Evolutionary conservation across 2,113 vertebrate genomes (phyloP), one percentile per base, ranked within the genome.

Genomic region (Hyaena hyaena): DNA sequence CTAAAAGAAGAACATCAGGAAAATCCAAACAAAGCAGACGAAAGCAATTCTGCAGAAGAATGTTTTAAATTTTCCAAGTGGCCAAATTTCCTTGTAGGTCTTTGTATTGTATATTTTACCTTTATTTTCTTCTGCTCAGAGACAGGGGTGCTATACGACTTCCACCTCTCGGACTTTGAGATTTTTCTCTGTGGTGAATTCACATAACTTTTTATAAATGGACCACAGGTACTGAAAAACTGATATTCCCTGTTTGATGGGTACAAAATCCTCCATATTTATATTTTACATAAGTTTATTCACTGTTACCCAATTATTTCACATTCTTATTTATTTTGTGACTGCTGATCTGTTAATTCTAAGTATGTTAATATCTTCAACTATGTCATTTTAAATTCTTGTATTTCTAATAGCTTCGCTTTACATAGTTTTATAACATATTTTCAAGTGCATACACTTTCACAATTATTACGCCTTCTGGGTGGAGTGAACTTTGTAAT

Each of bases 101-200:
- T 89, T 83, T 91, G 76, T 65, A 80, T 0, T 76, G 4, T 87
- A 89, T 69, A 73, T 77, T 92, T 92, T 92, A 43, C 8, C 63
- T 88, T 93, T 77, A 93, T 16, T 92, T 55, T 28, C 65, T 90
- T 31, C n/a, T 45, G 35, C 26, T 90, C 45, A 90, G 26, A 85
- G 39, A 93, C 86, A 17, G 28, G 31, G 9, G 10, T 33, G 53
- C 35, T 69, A 63, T 7, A 24, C 43, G 35, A 61, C 65, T 74
- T 95, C 61, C 58, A 31, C 10, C 58, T 94, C 89, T 88, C 66
- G 68, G 61, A 83, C 16, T 87, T 43, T 45, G 61, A 79, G 28
- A 83, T 77, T 91, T 93, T 97, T 73, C 23, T 90, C 35, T 61
- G 73, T 28, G 77, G 79, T 24, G 68, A 85, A 66, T 63, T 97